A percentile compares a stretch with the other conserved stretches of the same genome.
Conservation (phyloP, 2,797 vertebrate species). For the Scyliorhinus canicula region DNA sequence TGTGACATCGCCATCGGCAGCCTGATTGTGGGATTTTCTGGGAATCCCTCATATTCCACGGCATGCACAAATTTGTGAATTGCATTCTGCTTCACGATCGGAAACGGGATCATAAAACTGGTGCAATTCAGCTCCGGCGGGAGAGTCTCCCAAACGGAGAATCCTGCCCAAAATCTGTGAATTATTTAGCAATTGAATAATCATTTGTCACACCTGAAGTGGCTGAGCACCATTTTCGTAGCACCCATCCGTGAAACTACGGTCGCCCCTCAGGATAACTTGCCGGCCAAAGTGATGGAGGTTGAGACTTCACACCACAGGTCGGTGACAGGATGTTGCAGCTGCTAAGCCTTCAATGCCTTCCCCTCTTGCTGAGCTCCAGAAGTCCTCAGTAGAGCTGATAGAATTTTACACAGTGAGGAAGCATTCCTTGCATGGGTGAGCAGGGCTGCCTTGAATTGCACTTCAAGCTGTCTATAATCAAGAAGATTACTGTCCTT, state of each 20-base stretch:
- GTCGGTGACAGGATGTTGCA: background rate
- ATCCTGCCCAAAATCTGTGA: background rate
- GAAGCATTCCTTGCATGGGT: background rate
- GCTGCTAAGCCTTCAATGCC: background rate
- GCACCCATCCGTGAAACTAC: background rate
- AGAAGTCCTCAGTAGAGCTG: background rate
- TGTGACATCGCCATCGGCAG: too few relatives aligned
- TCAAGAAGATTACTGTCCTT: background rate
- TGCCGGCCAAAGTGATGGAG: background rate
- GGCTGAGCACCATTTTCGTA: background rate
- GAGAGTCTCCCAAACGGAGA: too few relatives aligned
- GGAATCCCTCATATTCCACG: too few relatives aligned
- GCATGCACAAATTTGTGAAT: too few relatives aligned
- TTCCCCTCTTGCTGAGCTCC: background rate
- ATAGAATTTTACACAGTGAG: background rate
- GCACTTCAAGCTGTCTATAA: background rate
- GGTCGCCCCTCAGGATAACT: background rate
- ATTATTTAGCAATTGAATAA: background rate
- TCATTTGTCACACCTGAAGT: background rate
- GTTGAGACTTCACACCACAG: background rate
- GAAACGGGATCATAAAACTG: too few relatives aligned
- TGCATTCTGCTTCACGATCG: too few relatives aligned
- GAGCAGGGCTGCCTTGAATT: background rate
- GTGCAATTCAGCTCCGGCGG: too few relatives aligned
- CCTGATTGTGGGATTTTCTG: too few relatives aligned